Base-by-base conservation (phyloP, 2,113 vertebrate species). In the Hypocryptadius cinnamomeus region DNA sequence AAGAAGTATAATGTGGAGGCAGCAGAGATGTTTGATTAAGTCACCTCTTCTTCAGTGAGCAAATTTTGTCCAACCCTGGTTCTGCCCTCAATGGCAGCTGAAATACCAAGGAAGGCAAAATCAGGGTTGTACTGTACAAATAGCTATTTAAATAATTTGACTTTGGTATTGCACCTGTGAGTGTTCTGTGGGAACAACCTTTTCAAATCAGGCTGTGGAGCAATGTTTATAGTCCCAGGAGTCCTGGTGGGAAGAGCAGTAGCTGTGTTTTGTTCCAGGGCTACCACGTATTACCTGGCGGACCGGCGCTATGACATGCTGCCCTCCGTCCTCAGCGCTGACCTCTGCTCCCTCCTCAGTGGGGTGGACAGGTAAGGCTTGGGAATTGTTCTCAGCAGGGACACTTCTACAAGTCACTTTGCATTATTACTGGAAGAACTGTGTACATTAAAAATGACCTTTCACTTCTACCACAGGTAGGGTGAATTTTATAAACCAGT, bases 261-360 rank as follows among this genome's bases (percentile, higher is more conserved):
- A 2, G 9, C 15, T 73, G 39, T 85, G 14, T 59, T 78, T 81
- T 63, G 42, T 71, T 94, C 13, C 93, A 99, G 99, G 96, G 98
- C 99, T 14, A 99, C 99, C 27, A 99, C 99, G 1, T 99, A 98
- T 24, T 99, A 99, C 84, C 91, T 99, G 92, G 99, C 99, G 0
- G 99, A 99, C 81, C 98, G 99, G 6, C 98, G 99, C 33, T 99
- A 98, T 2, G 99, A 99, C 97, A 99, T 99, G 99, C 94, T 99
- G 92, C 99, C 99, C 8, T 70, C 98, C 0, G 60, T 99, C 18
- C 95, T 99, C 79, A 99, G 99, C 5, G 98, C 98, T 2, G 98
- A 99, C 64, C 57, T 99, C 9, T 99, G 99, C 94, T 99, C 99
- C 10, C 98, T 99, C n/a, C 98, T 99, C 59, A 98, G 98, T 12